Conservation (phyloP, 2,888 invertebrate species). For the Machimus atricapillus region DNA sequence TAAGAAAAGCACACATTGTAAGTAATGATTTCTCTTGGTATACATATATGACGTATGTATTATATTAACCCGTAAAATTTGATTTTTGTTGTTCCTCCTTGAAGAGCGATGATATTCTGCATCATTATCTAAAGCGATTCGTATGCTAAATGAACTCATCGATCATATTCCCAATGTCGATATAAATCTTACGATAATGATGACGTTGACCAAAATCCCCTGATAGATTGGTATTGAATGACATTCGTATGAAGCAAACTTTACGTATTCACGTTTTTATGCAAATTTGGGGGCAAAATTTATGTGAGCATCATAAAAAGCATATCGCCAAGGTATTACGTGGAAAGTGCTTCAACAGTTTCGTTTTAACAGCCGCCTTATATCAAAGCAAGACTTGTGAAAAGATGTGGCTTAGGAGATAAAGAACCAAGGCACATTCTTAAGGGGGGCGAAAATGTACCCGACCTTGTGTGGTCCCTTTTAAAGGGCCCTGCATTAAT, state of each 20-base stretch:
- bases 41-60: too few species aligned
- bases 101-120: not conserved
- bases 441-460: not conserved
- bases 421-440: not conserved
- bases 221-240: slow-evolving; percentile 22
- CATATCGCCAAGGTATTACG: slow-evolving; percentile 15
- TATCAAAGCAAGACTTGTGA: slow-evolving; percentile 9
- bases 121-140: not conserved
- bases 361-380: slow-evolving; percentile 15
- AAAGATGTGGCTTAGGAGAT: slow-evolving; percentile 11
- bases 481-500: not conserved
- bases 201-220: slow-evolving; percentile 34
- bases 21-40: too few species aligned
- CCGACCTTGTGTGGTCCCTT: not conserved
- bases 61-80: too few species aligned
- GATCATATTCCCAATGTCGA: slow-evolving; percentile 4
- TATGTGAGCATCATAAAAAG: slow-evolving; percentile 28
- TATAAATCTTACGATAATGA: slow-evolving; percentile 28
- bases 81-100: not conserved
- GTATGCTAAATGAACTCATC: slow-evolving; percentile 14
- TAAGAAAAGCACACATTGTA: too few species aligned
- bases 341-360: slow-evolving; percentile 21
- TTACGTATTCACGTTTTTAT: slow-evolving; percentile 16
- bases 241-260: not conserved
- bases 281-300: slow-evolving; percentile 1